A percentile compares a stretch with the other conserved stretches of the same genome.
Conservation (phyloP, 2,797 vertebrate genomes). For the Sebastes steindachneri region DNA sequence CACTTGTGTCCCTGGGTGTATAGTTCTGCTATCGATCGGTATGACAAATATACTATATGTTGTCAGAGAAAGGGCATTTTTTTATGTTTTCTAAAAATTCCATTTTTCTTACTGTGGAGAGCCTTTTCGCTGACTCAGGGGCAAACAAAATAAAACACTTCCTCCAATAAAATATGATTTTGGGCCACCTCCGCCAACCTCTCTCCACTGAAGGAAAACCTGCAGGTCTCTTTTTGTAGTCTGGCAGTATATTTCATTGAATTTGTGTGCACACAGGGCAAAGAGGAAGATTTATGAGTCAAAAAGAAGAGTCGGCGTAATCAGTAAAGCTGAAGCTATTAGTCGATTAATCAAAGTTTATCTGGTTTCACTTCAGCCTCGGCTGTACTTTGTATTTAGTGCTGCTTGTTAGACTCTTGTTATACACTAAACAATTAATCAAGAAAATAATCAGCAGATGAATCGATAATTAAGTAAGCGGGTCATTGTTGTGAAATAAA, state of each 20-base stretch:
- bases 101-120: conserved; percentile 10
- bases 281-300: not conserved
- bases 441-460: not conserved
- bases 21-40: not conserved
- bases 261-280: not conserved
- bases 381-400: not conserved
- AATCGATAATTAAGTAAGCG: not conserved
- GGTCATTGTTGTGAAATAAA: too few species aligned
- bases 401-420: not conserved
- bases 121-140: conserved; percentile 40
- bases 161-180: not conserved
- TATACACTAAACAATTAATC: not conserved
- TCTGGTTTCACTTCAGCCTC: not conserved
- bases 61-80: not conserved
- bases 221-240: not conserved
- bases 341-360: not conserved
- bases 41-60: conserved; percentile 5
- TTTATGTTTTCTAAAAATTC: conserved; percentile 3
- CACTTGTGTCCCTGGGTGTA: not conserved
- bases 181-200: not conserved
- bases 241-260: not conserved
- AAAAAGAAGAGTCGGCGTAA: not conserved
- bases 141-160: not conserved
- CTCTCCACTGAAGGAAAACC: not conserved
- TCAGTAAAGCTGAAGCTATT: not conserved